Evolutionary conservation across 2,113 vertebrate species (phyloP).

Genomic region (Phalacrocorax pelagicus): DNA sequence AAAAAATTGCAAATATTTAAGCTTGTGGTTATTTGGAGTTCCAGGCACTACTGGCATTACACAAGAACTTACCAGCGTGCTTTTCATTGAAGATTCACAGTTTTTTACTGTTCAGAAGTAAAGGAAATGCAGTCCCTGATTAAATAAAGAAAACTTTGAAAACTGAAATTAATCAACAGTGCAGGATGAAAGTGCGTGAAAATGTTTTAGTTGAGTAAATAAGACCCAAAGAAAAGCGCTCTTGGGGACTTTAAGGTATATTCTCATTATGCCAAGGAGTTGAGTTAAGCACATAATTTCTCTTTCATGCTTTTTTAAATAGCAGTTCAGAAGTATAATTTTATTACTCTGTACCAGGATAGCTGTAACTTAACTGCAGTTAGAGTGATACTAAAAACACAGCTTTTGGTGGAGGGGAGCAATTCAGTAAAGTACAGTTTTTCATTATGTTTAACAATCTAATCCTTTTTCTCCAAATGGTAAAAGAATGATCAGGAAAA

Average conservation of each 20-base stretch:
- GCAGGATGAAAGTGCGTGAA: neutral
- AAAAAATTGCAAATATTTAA: slow-evolving; percentile 1
- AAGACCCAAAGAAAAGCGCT: neutral
- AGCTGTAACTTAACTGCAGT: neutral
- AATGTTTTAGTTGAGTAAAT: neutral
- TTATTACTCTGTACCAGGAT: neutral
- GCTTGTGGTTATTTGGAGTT: neutral
- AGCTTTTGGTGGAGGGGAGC: neutral
- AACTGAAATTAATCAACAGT: neutral
- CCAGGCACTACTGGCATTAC: neutral
- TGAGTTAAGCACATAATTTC: neutral
- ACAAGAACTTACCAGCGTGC: neutral
- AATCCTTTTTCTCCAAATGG: neutral
- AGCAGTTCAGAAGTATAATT: neutral
- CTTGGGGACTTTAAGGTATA: neutral
- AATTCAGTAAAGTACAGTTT: neutral
- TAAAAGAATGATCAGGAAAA: neutral
- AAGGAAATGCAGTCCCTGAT: neutral
- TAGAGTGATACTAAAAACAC: neutral
- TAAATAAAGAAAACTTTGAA: neutral
- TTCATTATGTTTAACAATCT: neutral
- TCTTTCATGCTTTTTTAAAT: neutral
- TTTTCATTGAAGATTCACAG: neutral
- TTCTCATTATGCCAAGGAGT: neutral
- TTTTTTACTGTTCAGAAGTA: neutral